These are phyloP conservation scores for Adelphocoris suturalis DNA, from an alignment of 2,888 invertebrate genomes.

Conservation along the genomic window DNA sequence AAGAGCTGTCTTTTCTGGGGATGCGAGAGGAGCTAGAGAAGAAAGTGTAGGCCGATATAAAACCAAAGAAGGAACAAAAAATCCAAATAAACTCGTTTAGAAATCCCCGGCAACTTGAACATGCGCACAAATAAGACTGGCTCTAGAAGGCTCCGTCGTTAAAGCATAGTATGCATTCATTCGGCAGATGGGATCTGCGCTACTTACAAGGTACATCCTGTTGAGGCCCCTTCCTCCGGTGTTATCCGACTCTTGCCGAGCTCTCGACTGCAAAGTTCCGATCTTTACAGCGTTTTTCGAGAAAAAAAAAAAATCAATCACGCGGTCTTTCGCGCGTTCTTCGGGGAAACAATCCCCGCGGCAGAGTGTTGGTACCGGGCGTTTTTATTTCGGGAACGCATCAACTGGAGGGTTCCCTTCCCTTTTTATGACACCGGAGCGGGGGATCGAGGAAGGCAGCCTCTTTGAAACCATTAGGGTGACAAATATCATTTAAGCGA, in stretches of 20 bases:
- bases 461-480: constrained; percentile 69
- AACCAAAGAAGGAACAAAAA: constrained; percentile 35
- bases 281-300: background rate
- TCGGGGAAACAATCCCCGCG: background rate
- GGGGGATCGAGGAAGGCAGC: constrained; percentile 58
- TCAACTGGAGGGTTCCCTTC: constrained; percentile 66
- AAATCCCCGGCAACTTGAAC: constrained; percentile 59
- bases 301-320: background rate
- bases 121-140: constrained; percentile 43
- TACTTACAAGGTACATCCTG: constrained; percentile 70
- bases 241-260: background rate
- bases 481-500: constrained; percentile 69
- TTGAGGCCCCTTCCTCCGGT: constrained; percentile 58
- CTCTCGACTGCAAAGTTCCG: constrained; percentile 1
- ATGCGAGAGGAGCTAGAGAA: background rate
- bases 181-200: constrained; percentile 71
- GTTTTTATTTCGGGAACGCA: constrained; percentile 66
- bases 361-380: background rate
- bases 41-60: background rate
- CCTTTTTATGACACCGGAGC: constrained; percentile 68
- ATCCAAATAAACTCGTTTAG: constrained; percentile 65
- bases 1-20: background rate
- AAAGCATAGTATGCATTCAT: constrained; percentile 68
- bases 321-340: background rate
- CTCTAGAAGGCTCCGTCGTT: constrained; percentile 42